Evolutionary conservation across 2,113 vertebrate species (phyloP).

Genomic region (Panthera tigris): DNA sequence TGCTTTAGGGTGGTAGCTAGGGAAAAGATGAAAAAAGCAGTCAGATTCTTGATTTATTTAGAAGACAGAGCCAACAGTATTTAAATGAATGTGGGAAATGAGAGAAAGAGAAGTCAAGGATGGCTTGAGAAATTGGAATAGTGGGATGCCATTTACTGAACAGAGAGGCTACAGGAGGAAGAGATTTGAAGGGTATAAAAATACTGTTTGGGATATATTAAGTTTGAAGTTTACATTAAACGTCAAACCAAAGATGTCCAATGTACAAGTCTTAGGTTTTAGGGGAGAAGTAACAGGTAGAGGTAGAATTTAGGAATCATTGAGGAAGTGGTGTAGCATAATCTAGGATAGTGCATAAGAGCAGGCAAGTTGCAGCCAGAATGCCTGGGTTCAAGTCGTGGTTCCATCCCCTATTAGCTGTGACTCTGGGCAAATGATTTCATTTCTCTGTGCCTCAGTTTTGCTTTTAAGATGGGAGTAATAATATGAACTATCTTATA

Average conservation of each 20-base stretch:
- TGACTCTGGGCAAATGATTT: background rate
- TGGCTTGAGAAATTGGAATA: background rate
- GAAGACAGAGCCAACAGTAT: background rate
- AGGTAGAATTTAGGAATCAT: background rate
- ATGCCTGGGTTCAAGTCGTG: background rate
- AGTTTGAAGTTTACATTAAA: background rate
- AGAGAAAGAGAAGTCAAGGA: background rate
- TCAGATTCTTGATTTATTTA: background rate
- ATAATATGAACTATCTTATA: background rate
- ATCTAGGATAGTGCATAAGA: background rate
- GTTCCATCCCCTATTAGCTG: background rate
- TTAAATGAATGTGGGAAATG: background rate
- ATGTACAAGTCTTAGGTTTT: background rate
- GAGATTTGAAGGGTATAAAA: background rate
- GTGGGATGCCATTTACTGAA: background rate
- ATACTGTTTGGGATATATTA: background rate
- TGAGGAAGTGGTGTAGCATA: background rate
- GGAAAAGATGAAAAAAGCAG: background rate
- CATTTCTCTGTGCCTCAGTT: background rate
- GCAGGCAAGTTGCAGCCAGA: background rate
- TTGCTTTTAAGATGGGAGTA: background rate
- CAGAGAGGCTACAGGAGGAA: background rate
- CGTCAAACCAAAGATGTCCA: background rate
- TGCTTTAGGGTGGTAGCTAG: background rate
- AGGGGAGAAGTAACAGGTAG: background rate